phyloP scores from a whole-genome alignment of 2,797 vertebrate species.

The Gymnopithys bicolor region DNA sequence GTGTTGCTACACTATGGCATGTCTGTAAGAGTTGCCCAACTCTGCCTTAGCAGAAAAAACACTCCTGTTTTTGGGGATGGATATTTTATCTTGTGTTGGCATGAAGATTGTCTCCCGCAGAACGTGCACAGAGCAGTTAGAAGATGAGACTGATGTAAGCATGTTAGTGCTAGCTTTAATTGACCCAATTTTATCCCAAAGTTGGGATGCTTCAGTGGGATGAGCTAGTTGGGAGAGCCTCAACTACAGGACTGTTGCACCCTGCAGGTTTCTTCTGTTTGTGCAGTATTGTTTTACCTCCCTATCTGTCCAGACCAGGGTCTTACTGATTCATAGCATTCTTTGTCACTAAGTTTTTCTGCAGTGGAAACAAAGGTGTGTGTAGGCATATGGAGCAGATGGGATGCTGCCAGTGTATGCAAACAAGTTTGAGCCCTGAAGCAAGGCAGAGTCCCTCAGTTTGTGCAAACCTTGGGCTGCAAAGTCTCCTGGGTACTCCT shows the following conservation, averaged over 20 bases:
- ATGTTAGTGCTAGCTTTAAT: background rate
- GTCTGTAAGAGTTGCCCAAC: background rate
- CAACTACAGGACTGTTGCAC: background rate
- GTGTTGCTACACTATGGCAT: background rate
- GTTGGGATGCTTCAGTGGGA: background rate
- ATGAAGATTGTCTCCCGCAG: background rate
- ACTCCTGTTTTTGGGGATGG: fast-evolving
- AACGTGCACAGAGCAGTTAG: background rate
- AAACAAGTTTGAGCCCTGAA: background rate
- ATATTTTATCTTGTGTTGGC: fast-evolving
- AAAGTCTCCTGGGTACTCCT: background rate
- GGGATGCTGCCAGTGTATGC: background rate
- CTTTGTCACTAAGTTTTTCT: background rate
- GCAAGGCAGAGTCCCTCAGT: background rate
- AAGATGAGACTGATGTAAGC: background rate
- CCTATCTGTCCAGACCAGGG: background rate
- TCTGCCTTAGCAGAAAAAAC: background rate
- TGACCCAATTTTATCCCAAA: background rate
- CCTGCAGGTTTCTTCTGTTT: background rate
- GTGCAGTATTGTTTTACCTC: background rate
- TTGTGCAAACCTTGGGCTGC: background rate
- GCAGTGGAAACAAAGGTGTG: background rate
- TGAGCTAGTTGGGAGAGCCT: background rate
- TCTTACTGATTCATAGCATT: background rate
- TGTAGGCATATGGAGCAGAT: background rate